Conservation (phyloP, 2,888 invertebrate genomes). For the Fissipunctia ypsillon region DNA sequence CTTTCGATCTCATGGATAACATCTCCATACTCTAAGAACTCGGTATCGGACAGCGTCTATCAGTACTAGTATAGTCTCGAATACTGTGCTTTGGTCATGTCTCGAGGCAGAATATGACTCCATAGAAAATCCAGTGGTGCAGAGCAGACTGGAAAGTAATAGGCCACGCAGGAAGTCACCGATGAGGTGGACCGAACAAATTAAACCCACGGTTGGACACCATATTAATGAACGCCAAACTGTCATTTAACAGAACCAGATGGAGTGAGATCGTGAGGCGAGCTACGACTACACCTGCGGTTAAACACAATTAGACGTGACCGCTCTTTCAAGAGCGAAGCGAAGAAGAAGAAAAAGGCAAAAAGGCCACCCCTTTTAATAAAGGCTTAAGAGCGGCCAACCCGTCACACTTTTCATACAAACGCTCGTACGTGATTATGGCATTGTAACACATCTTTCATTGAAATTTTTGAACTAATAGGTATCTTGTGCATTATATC, state of each 20-base stretch:
- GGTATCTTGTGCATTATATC: too few species aligned
- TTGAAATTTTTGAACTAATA: too few species aligned
- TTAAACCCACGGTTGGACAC: background rate
- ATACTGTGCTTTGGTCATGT: background rate
- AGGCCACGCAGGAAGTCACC: background rate
- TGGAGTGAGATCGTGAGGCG: background rate
- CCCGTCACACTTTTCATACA: too few species aligned
- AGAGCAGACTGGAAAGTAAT: too few species aligned
- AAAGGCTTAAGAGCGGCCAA: too few species aligned
- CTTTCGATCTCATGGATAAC: background rate
- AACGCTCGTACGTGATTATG: too few species aligned
- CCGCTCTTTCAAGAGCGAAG: background rate
- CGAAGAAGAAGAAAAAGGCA: background rate
- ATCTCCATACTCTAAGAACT: background rate
- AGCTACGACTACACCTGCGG: background rate
- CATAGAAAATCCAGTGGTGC: too few species aligned
- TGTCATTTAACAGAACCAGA: background rate
- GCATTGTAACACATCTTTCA: too few species aligned
- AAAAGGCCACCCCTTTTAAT: background rate
- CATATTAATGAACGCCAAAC: too few species aligned
- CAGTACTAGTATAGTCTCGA: background rate
- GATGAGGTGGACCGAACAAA: background rate
- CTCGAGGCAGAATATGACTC: background rate
- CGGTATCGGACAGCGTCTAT: background rate
- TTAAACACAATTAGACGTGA: background rate